phyloP scores from a whole-genome alignment of 1,140 invertebrate genomes.

The Pemphigus obesinymphae region DNA sequence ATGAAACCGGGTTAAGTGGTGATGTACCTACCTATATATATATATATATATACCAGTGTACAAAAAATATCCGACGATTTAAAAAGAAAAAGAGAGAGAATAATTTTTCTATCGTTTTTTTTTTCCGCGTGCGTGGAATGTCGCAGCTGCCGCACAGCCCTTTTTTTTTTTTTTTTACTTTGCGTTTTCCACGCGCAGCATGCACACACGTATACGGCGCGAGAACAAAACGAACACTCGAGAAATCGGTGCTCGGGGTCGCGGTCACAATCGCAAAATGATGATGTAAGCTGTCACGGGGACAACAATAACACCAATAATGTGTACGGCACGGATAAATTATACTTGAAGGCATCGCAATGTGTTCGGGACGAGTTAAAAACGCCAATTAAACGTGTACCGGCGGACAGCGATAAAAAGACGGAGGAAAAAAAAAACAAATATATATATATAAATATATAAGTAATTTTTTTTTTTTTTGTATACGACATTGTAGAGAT shows the following conservation, averaged over 20 bases:
- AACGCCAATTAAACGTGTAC: slow-evolving; percentile 28
- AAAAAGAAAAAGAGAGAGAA: neutral
- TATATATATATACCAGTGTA: too few species aligned
- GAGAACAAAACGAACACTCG: neutral
- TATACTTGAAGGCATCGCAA: neutral
- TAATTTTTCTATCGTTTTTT: neutral
- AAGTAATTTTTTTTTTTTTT: too few species aligned
- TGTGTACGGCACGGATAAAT: neutral
- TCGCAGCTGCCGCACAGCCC: neutral
- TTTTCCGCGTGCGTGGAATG: neutral
- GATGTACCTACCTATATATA: neutral
- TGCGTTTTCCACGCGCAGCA: too few species aligned
- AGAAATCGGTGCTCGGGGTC: neutral
- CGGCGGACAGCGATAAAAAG: too few species aligned
- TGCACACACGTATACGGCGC: too few species aligned
- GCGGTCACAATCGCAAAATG: neutral
- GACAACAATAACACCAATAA: neutral
- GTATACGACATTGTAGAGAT: too few species aligned
- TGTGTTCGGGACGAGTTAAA: slow-evolving; percentile 2
- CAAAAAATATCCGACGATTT: neutral
- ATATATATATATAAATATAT: too few species aligned
- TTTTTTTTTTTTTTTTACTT: too few species aligned
- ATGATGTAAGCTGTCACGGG: slow-evolving; percentile 8
- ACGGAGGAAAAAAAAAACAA: neutral
- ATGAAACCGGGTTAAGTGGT: neutral